These are phyloP conservation scores for Lobophora halterata DNA, from an alignment of 2,888 invertebrate genomes.

Conservation along the genomic window DNA sequence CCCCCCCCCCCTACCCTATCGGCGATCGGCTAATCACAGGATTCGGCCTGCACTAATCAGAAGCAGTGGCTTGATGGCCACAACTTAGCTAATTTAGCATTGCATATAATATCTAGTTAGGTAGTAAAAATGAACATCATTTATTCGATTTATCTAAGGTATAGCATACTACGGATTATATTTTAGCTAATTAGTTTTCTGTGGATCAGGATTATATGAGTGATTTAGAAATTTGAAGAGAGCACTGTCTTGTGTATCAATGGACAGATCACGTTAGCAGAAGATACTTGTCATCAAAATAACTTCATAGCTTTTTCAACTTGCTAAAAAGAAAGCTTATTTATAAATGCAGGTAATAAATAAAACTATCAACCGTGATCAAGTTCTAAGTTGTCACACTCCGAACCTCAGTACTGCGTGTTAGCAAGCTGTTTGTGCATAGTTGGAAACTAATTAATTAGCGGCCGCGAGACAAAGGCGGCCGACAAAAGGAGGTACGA, in stretches of 20 bases:
- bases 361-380: constrained; percentile 1
- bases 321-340: too few species aligned
- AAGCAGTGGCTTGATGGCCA: constrained; percentile 15
- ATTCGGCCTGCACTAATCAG: constrained; percentile 19
- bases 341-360: background rate
- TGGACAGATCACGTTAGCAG: too few species aligned
- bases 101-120: constrained; percentile 7
- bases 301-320: too few species aligned
- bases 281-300: too few species aligned
- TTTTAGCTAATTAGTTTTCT: too few species aligned
- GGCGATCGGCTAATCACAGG: constrained; percentile 18
- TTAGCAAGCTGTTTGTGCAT: too few species aligned
- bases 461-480: constrained; percentile 4
- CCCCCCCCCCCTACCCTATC: constrained; percentile 1
- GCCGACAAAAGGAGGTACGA: constrained; percentile 6
- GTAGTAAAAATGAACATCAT: background rate
- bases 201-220: too few species aligned
- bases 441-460: constrained; percentile 19
- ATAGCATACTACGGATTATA: too few species aligned
- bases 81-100: constrained; percentile 19
- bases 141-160: background rate
- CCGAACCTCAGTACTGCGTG: too few species aligned
- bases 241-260: too few species aligned
- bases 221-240: too few species aligned
- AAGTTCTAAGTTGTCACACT: too few species aligned